phyloP scores from a whole-genome alignment of 2,888 invertebrate genomes.

The Eristalis arbustorum region DNA sequence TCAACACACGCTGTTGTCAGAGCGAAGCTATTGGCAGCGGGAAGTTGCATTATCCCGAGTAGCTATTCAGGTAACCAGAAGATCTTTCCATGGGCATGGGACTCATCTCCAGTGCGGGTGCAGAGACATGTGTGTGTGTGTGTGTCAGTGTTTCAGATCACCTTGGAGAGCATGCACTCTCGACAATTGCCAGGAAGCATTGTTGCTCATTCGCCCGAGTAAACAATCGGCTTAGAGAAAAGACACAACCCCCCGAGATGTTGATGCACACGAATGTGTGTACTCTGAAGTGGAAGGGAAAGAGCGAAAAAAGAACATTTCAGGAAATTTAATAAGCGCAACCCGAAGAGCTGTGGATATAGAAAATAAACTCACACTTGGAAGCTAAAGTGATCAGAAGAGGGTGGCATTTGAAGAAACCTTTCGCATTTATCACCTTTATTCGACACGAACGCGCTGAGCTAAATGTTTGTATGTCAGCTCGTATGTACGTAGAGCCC shows the following conservation, averaged over 20 bases:
- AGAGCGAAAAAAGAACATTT: neutral
- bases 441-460: too few relatives aligned
- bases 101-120: neutral
- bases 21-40: conserved; percentile 26
- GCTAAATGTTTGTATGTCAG: too few relatives aligned
- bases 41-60: conserved; percentile 7
- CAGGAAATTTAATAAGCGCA: neutral
- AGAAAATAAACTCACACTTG: too few relatives aligned
- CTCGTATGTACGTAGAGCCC: too few relatives aligned
- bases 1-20: conserved; percentile 31
- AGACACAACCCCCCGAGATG: neutral
- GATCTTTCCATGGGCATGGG: neutral
- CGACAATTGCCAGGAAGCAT: neutral
- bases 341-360: neutral
- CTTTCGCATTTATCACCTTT: too few relatives aligned
- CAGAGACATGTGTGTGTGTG: neutral
- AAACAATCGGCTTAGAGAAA: conserved; percentile 54
- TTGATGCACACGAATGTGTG: neutral
- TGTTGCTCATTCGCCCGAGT: conserved; percentile 55
- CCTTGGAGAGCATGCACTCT: neutral
- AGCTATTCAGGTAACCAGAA: neutral
- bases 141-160: neutral
- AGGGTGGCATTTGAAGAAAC: too few relatives aligned
- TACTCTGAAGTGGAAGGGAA: neutral
- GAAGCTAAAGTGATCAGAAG: too few relatives aligned